Evolutionary conservation across 1,140 invertebrate genomes (phyloP), one percentile per base, ranked within the genome.

Genomic region (Eriocheir sinensis): DNA sequence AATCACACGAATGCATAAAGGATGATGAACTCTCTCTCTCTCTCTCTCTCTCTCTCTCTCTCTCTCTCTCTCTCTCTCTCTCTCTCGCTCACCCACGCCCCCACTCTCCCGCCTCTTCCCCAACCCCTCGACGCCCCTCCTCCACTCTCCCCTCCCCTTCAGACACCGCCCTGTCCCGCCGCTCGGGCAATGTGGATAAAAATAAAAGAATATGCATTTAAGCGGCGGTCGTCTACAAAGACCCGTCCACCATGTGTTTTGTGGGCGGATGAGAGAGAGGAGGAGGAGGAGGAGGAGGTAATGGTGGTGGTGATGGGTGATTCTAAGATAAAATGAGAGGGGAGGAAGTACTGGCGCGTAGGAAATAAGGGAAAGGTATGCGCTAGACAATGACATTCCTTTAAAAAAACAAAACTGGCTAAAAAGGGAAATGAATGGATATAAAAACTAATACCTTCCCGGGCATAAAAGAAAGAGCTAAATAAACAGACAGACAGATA

Each of bases 161-260:
- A 41, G 3, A 41, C 80, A 17, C 53, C 44, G 41, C 81, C 83
- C 79, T 27, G 41, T 32, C 81, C 48, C 81, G 27, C 81, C 21
- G 41, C 53, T 32, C 38, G 88, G 9, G 44, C 44, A 89, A 48
- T 36, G 88, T 32, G 41, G 27, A 44, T 60, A 48, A 89, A 89
- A 89, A 89, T 89, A 53, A 89, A 53, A 89, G 27, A 89, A 89
- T 89, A 44, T 89, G 88, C 41, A 89, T 89, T 89, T 89, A 53
- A 53, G 41, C 88, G 41, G 27, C n/a, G 44, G 88, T 30, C 41
- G 88, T 53, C 44, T 30, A 30, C n/a, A 30, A 40, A 89, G 44
- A n/a, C 88, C 30, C 9, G 12, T 32, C 3, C 12, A n/a, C 88
- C 88, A 89, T 89, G 53, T 89, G 88, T 89, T 89, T 48, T 89